These are phyloP conservation scores for Parthenolecanium corni DNA, from an alignment of 2,888 invertebrate species.

Conservation along the genomic window DNA sequence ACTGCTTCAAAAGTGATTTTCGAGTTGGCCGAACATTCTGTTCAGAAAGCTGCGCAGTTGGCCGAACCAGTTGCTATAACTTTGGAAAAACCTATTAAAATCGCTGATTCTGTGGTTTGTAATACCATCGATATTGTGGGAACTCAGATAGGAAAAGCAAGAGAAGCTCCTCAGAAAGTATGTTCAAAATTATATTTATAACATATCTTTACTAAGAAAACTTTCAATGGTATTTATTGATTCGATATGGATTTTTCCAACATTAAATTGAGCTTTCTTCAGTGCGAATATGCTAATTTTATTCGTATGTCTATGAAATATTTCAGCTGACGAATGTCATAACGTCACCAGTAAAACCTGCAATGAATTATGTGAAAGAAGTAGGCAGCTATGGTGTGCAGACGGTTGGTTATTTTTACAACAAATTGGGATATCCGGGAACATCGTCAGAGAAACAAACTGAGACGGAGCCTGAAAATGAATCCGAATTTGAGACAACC, in stretches of 20 bases:
- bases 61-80: conserved; percentile 2
- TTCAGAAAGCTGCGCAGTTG: not conserved
- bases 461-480: not conserved
- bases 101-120: conserved; percentile 10
- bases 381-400: conserved; percentile 13
- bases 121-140: conserved; percentile 8
- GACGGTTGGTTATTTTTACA: not conserved
- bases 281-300: not conserved
- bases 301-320: not conserved
- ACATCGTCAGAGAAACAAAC: not conserved
- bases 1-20: not conserved
- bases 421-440: not conserved
- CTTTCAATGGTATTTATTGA: too few species aligned
- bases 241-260: too few species aligned
- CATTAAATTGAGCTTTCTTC: not conserved
- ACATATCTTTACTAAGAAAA: too few species aligned
- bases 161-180: conserved; percentile 10
- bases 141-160: not conserved
- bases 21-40: conserved; percentile 6
- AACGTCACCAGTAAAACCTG: conserved; percentile 11
- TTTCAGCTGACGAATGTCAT: not conserved
- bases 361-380: conserved; percentile 8
- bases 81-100: conserved; percentile 5
- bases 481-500: not conserved
- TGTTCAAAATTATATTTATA: not conserved